Evolutionary conservation across 2,797 vertebrate species (phyloP).

Genomic region (Poeciliopsis infans): DNA sequence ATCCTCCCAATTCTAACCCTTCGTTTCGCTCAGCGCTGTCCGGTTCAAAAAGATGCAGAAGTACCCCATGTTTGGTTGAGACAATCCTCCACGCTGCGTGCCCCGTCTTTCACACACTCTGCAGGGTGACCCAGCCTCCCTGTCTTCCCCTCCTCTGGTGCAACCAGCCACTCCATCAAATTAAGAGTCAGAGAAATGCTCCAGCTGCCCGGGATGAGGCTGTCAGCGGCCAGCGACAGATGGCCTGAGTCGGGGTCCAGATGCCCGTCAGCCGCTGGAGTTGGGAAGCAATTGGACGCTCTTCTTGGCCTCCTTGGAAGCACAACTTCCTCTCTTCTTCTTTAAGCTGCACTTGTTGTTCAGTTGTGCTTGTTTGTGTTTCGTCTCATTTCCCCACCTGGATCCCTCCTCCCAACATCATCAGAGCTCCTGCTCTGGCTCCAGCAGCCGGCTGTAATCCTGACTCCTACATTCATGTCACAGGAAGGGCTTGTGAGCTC

Average conservation of each 20-base stretch:
- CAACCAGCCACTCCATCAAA: conserved; percentile 62
- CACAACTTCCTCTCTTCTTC: conserved; percentile 37
- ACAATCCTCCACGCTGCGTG: conserved; percentile 18
- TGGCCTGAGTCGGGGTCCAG: conserved; percentile 42
- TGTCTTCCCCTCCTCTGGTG: conserved; percentile 27
- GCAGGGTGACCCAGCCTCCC: conserved; percentile 51
- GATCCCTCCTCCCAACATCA: conserved; percentile 49
- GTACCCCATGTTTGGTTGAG: conserved; percentile 46
- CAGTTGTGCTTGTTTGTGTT: conserved; percentile 10
- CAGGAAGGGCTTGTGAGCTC: conserved; percentile 82
- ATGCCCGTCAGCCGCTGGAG: conserved; percentile 44
- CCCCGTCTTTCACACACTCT: conserved; percentile 36
- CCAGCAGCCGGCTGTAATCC: conserved; percentile 78
- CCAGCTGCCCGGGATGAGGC: conserved; percentile 51
- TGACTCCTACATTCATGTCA: conserved; percentile 78
- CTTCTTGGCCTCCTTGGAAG: conserved; percentile 13
- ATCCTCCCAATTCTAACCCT: conserved; percentile 26
- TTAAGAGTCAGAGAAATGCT: conserved; percentile 29
- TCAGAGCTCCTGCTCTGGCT: conserved; percentile 55
- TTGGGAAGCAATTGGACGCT: conserved; percentile 34
- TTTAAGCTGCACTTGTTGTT: conserved; percentile 55
- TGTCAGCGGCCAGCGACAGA: conserved; percentile 52
- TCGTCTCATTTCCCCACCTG: conserved; percentile 30
- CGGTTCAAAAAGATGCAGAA: not conserved
- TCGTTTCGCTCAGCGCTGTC: conserved; percentile 13